Percentiles rank a stretch among this genome's conserved stretches.
These are phyloP conservation scores for Deroplatys truncata DNA, from an alignment of 2,888 invertebrate genomes.

Conservation along the genomic window DNA sequence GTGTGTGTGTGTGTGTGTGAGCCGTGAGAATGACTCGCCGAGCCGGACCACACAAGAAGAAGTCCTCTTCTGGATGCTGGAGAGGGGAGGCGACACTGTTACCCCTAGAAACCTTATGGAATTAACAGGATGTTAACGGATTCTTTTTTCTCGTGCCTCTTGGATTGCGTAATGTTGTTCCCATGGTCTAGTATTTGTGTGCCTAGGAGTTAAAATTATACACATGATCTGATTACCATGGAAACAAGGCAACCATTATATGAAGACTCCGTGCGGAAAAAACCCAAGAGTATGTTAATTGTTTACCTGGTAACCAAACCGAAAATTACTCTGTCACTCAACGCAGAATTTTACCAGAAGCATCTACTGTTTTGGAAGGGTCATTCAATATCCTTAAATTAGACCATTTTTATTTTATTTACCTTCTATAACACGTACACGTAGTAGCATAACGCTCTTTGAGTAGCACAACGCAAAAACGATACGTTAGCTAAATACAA, in stretches of 20 bases:
- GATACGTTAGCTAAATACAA: too few relatives aligned
- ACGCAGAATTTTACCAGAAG: too few relatives aligned
- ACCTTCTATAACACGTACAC: too few relatives aligned
- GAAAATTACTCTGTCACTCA: background rate
- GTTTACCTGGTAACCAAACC: background rate
- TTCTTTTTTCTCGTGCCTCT: background rate
- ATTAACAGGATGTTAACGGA: background rate
- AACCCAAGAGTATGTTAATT: background rate
- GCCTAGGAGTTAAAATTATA: background rate
- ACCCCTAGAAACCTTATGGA: background rate
- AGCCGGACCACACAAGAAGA: constrained; percentile 7
- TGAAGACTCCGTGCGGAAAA: background rate
- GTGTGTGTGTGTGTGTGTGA: background rate
- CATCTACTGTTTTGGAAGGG: too few relatives aligned
- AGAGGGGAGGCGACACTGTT: background rate
- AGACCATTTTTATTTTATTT: too few relatives aligned
- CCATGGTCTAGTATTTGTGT: background rate
- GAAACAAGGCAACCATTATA: background rate
- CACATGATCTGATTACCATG: background rate
- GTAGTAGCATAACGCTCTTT: too few relatives aligned
- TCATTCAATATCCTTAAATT: too few relatives aligned
- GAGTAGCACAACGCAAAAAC: too few relatives aligned
- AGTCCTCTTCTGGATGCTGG: background rate
- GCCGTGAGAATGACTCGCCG: constrained; percentile 8
- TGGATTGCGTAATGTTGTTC: background rate